Evolutionary conservation across 2,888 invertebrate genomes (phyloP).

Genomic region (Pollenia griseotomentosa): DNA sequence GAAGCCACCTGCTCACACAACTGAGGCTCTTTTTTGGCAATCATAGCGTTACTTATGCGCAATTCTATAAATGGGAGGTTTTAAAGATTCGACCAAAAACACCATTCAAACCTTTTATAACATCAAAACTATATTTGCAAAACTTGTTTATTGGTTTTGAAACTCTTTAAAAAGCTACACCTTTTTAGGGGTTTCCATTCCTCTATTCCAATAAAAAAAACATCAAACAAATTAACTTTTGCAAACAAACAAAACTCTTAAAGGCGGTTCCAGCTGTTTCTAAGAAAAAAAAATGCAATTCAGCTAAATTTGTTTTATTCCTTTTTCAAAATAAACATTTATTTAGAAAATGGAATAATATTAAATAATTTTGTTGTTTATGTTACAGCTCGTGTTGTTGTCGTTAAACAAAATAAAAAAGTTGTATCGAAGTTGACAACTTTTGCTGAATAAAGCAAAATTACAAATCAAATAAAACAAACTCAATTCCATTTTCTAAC

Average conservation of each 20-base stretch:
- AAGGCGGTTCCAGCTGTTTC: not conserved
- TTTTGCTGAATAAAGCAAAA: slow-evolving; percentile 64
- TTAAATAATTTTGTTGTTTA: slow-evolving; percentile 6
- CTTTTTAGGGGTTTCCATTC: not conserved
- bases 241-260: not conserved
- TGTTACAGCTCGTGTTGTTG: slow-evolving; percentile 1
- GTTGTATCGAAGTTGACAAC: slow-evolving; percentile 26
- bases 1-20: no score
- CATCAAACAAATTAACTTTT: not conserved
- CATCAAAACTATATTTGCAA: not conserved
- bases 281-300: slow-evolving; percentile 13
- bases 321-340: slow-evolving; percentile 14
- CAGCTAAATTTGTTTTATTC: slow-evolving; percentile 30
- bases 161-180: not conserved
- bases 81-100: no score
- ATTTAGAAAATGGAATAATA: slow-evolving; percentile 18
- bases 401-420: slow-evolving; percentile 6
- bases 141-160: not conserved
- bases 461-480: slow-evolving; percentile 65
- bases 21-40: no score
- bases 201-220: not conserved
- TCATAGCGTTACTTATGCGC: no score
- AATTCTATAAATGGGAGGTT: no score
- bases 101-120: no score
- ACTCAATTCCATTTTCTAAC: slow-evolving; percentile 51